These are phyloP conservation scores for Hippocampus comes DNA, from an alignment of 2,113 vertebrate species.

Conservation along the genomic window DNA sequence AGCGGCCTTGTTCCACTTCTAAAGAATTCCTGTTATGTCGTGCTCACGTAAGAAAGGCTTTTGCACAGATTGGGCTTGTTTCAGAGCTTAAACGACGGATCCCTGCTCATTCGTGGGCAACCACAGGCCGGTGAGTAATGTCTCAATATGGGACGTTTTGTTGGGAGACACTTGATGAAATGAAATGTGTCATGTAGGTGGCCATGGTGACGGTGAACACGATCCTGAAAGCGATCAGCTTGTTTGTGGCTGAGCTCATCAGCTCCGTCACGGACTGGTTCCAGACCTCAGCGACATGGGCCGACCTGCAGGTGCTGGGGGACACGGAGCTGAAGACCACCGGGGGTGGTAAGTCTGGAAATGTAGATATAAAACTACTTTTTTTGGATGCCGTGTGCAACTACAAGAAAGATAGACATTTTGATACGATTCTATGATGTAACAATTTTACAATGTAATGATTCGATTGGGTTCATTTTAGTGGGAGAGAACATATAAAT, in stretches of 20 bases:
- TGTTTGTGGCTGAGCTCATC: conserved; percentile 54
- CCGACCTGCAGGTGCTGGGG: conserved; percentile 75
- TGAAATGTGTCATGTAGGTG: background rate
- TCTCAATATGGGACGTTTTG: conserved; percentile 3
- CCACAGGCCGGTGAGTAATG: conserved; percentile 42
- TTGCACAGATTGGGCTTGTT: conserved; percentile 42
- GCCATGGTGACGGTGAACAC: conserved; percentile 40
- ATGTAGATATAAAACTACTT: background rate
- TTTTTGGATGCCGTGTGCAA: background rate
- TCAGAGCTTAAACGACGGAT: conserved; percentile 51
- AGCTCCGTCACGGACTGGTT: conserved; percentile 82
- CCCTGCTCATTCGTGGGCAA: conserved; percentile 25
- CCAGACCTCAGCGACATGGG: conserved; percentile 77
- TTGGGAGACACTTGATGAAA: background rate
- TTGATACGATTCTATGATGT: too few relatives aligned
- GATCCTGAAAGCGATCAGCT: conserved; percentile 38
- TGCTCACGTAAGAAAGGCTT: conserved; percentile 40
- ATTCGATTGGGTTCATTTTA: too few relatives aligned
- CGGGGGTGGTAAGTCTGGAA: conserved; percentile 66
- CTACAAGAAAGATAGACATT: too few relatives aligned
- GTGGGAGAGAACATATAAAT: too few relatives aligned
- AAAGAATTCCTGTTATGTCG: conserved; percentile 40
- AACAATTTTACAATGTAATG: too few relatives aligned
- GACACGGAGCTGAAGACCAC: conserved; percentile 76
- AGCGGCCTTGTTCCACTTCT: conserved; percentile 26